phyloP scores from a whole-genome alignment of 1,140 invertebrate genomes.

The Drosophila ogumai region DNA sequence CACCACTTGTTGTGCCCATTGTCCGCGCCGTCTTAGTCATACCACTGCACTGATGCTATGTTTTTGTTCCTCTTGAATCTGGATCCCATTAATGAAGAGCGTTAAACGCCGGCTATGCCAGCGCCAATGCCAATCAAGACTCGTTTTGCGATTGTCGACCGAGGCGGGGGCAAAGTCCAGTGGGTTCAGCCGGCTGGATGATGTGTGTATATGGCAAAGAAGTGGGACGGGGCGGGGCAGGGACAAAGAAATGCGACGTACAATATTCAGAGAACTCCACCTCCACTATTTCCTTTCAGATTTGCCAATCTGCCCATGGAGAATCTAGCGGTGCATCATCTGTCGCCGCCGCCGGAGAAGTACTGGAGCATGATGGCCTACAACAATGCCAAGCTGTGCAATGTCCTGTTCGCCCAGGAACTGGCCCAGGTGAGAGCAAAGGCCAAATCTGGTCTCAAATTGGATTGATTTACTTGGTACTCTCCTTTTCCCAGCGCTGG shows the following conservation, averaged over 20 bases:
- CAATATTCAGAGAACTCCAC: slow-evolving; percentile 19
- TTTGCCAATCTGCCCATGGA: slow-evolving; percentile 87
- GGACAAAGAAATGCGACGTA: slow-evolving; percentile 56
- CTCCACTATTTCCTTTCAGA: slow-evolving; percentile 85
- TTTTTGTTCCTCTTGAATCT: slow-evolving; percentile 29
- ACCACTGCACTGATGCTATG: slow-evolving; percentile 44
- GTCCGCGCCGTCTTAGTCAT: slow-evolving; percentile 8
- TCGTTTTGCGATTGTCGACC: slow-evolving; percentile 60
- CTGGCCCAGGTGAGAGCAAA: slow-evolving; percentile 86
- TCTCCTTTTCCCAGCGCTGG: slow-evolving; percentile 86
- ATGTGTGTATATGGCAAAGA: slow-evolving; percentile 19
- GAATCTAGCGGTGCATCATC: slow-evolving; percentile 86
- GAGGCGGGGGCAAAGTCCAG: slow-evolving; percentile 65
- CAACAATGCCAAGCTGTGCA: slow-evolving; percentile 96
- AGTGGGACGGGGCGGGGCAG: neutral
- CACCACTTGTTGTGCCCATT: slow-evolving; percentile 7
- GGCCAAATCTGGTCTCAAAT: neutral
- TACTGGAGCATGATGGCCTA: slow-evolving; percentile 94
- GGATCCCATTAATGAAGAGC: slow-evolving; percentile 71
- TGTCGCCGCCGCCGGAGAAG: slow-evolving; percentile 86
- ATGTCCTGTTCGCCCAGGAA: slow-evolving; percentile 93
- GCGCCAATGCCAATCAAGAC: slow-evolving; percentile 70
- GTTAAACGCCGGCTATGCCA: slow-evolving; percentile 36
- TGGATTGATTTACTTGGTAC: slow-evolving; percentile 20
- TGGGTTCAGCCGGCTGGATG: slow-evolving; percentile 41